phyloP scores from a whole-genome alignment of 2,113 vertebrate species.

The Hiodon alosoides region DNA sequence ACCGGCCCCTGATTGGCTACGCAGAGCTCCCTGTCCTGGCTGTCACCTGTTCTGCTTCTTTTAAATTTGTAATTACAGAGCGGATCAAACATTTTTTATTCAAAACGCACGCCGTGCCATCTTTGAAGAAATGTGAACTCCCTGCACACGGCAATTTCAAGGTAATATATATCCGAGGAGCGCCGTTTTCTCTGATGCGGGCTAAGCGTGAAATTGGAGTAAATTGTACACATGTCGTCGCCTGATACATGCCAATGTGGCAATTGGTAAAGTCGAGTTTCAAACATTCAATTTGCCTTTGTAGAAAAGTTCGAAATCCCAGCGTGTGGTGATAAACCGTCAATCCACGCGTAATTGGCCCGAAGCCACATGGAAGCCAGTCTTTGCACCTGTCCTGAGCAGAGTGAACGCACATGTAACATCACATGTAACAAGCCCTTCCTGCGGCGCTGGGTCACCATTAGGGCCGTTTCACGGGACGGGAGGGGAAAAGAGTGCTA shows the following conservation, averaged over 20 bases:
- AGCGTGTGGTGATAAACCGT: neutral
- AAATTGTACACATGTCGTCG: neutral
- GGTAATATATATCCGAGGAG: neutral
- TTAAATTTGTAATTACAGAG: neutral
- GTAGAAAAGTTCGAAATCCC: neutral
- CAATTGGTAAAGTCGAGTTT: constrained; percentile 3
- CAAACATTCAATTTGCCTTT: neutral
- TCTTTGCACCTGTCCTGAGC: no score
- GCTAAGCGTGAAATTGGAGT: constrained; percentile 5
- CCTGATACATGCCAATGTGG: neutral
- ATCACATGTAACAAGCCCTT: no score
- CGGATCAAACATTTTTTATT: constrained; percentile 10
- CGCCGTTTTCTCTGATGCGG: neutral
- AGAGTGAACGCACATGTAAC: no score
- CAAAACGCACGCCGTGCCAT: neutral
- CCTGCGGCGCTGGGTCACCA: neutral
- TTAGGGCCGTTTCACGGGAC: neutral
- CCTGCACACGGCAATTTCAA: no score
- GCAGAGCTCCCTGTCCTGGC: neutral
- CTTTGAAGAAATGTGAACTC: neutral
- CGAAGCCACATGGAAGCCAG: no score
- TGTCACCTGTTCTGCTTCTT: neutral
- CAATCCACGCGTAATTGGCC: no score
- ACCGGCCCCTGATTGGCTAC: neutral
- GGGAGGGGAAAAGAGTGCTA: neutral